Base-by-base conservation (phyloP, 2,113 vertebrate species). In the Bubo blakistoni region DNA sequence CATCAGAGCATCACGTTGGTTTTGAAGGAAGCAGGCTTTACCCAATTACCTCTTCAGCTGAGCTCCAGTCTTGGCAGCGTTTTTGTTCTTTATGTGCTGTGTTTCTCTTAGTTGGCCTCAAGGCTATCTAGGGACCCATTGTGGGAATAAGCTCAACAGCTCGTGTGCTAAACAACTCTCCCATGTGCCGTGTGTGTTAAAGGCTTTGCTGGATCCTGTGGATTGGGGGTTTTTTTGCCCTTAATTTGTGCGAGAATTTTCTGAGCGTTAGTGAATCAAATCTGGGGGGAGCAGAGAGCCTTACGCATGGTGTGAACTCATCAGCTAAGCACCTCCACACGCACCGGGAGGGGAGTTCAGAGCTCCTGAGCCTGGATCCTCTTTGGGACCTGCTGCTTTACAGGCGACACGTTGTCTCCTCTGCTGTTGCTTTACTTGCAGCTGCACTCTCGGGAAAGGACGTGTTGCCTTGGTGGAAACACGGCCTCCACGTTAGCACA, bases 321-420 rank as follows among this genome's bases (percentile, higher is more conserved):
- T 32, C 52, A 16, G n/a, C 21, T 4, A 5, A 6, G 21, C 54
- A 40, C 49, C 14, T 79, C 71, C 34, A 3, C 32, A 3, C 0
- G 1, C 16, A 3, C 0, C 4, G 19, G 18, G 18, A 57, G 34
- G 67, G 65, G 38, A 26, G 36, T 24, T 71, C 40, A 32, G 49
- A 19, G 52, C 78, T 62, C 24, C 52, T 22, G 74, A 59, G 34
- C 55, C 40, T 1, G 3, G 25, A 3, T 54, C 49, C 29, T 18
- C 1, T 9, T 13, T 24, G 58, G 72, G n/a, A 38, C 30, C 12
- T 3, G 13, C 54, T n/a, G 32, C 49, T 67, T n/a, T 21, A 3
- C 8, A 16, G 79, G 16, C 9, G 4, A 5, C 3, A 7, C 0
- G 0, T 20, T 24, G 44, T 29, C 30, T 57, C 30, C 51, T 44